A percentile compares a stretch with the other conserved stretches of the same genome.
phyloP scores from a whole-genome alignment of 2,888 invertebrate species.

The Heliconius cydno region DNA sequence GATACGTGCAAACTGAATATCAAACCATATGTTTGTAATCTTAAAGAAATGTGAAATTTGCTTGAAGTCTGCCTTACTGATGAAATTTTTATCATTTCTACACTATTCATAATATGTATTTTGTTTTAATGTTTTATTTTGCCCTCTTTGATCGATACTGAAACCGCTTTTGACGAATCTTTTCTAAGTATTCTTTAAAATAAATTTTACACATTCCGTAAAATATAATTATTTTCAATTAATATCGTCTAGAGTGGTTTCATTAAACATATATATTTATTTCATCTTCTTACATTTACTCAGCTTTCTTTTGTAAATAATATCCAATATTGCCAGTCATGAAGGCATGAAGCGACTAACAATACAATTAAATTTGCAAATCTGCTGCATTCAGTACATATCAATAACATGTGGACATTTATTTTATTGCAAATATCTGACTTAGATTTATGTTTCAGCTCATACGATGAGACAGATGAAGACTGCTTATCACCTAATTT shows the following conservation, averaged over 20 bases:
- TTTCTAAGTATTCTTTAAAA: background rate
- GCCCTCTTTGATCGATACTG: background rate
- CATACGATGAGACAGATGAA: slow-evolving; percentile 88
- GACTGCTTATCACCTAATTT: slow-evolving; percentile 87
- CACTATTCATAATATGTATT: slow-evolving; percentile 32
- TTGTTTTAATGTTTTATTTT: slow-evolving; percentile 16
- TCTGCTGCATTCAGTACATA: slow-evolving; percentile 80
- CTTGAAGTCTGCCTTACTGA: slow-evolving; percentile 79
- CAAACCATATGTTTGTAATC: slow-evolving; percentile 21
- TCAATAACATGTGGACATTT: slow-evolving; percentile 23
- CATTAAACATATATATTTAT: slow-evolving; percentile 52
- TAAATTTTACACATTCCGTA: background rate
- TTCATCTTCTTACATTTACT: slow-evolving; percentile 52
- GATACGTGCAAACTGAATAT: slow-evolving; percentile 17
- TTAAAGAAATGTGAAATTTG: slow-evolving; percentile 46
- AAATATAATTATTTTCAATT: background rate
- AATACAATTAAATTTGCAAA: slow-evolving; percentile 57
- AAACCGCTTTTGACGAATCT: slow-evolving; percentile 11
- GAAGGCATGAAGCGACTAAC: slow-evolving; percentile 79
- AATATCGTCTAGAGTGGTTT: slow-evolving; percentile 11
- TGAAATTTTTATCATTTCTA: slow-evolving; percentile 70
- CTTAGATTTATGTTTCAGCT: slow-evolving; percentile 72
- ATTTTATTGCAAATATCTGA: background rate
- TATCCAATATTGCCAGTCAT: slow-evolving; percentile 58
- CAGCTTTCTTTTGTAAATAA: slow-evolving; percentile 77